These are phyloP conservation scores for Simalia tracyae DNA, from an alignment of 2,797 vertebrate genomes.

Conservation along the genomic window DNA sequence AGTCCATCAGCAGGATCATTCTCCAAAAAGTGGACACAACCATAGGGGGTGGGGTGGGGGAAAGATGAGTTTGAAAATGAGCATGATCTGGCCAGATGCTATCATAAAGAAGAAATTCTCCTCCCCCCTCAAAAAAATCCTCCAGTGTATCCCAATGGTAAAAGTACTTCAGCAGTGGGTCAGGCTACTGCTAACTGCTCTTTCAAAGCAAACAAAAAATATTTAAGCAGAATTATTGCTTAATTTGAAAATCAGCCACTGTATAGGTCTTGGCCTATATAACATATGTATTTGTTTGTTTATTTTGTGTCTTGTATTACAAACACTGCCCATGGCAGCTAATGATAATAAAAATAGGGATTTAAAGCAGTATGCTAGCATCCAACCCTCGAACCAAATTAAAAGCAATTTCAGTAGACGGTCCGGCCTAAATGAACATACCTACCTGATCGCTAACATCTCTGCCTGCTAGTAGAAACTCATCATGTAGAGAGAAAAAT, in stretches of 20 bases:
- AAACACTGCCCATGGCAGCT: neutral
- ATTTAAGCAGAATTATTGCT: neutral
- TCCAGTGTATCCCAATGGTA: neutral
- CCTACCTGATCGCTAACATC: neutral
- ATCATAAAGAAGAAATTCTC: neutral
- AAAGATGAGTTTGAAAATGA: neutral
- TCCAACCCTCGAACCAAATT: neutral
- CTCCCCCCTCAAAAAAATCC: neutral
- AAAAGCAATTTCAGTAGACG: neutral
- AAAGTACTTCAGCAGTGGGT: neutral
- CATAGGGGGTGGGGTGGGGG: neutral
- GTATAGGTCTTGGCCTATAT: neutral
- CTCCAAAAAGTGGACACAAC: neutral
- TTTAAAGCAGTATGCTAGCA: neutral
- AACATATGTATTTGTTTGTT: neutral
- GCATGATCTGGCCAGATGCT: neutral
- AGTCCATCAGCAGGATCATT: neutral
- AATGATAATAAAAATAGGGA: neutral
- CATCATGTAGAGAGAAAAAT: conserved; percentile 22
- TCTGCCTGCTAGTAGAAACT: conserved; percentile 2
- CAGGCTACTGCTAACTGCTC: neutral
- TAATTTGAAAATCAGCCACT: conserved; percentile 1
- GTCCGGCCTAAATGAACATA: neutral
- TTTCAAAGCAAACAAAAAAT: neutral
- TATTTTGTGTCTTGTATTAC: neutral